These are phyloP conservation scores for Rotaria macrura DNA, from an alignment of 2,888 invertebrate species.

Conservation along the genomic window DNA sequence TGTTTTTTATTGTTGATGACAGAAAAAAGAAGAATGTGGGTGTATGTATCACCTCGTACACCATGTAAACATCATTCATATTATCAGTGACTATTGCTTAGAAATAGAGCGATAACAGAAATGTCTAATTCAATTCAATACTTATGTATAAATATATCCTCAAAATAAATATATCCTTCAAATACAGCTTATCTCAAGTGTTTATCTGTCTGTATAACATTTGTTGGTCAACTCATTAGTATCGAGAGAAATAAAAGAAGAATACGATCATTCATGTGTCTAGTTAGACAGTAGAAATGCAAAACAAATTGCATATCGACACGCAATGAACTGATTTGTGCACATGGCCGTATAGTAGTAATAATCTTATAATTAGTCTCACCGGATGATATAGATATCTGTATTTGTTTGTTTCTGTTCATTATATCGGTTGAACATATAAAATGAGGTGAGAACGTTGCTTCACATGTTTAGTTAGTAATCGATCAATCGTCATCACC, in stretches of 20 bases:
- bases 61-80: not conserved
- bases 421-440: not conserved
- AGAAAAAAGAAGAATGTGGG: not conserved
- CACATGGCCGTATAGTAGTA: not conserved
- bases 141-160: too few species aligned
- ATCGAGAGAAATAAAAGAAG: not conserved
- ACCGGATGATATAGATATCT: not conserved
- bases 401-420: not conserved
- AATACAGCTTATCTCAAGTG: not conserved
- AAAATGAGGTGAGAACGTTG: not conserved
- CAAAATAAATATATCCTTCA: too few species aligned
- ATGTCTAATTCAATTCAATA: too few species aligned
- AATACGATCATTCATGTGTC: not conserved
- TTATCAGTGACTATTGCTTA: not conserved
- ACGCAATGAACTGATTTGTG: not conserved
- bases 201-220: not conserved
- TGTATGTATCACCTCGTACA: not conserved
- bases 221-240: not conserved
- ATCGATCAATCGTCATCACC: not conserved
- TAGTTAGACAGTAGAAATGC: not conserved
- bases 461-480: not conserved
- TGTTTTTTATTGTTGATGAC: not conserved
- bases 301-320: not conserved
- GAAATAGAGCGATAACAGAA: not conserved
- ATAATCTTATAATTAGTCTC: not conserved